Percentiles rank a stretch among this genome's conserved stretches.
phyloP scores from a whole-genome alignment of 2,888 invertebrate genomes.

The Hydraecia micacea region DNA sequence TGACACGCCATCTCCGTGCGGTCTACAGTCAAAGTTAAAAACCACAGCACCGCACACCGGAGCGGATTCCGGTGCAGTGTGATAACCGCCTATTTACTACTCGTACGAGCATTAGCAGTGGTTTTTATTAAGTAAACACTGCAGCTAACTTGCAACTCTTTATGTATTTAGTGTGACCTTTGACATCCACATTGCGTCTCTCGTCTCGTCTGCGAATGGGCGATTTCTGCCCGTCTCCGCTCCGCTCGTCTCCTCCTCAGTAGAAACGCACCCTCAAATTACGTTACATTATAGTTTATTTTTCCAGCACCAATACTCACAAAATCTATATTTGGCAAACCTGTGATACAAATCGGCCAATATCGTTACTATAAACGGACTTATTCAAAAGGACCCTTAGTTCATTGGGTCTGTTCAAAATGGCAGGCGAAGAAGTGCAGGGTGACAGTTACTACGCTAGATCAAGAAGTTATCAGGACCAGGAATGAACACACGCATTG shows the following conservation, averaged over 20 bases:
- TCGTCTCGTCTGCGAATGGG: not conserved
- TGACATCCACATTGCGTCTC: not conserved
- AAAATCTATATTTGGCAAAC: conserved; percentile 69
- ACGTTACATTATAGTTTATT: not conserved
- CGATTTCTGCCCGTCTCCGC: not conserved
- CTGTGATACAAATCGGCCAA: conserved; percentile 68
- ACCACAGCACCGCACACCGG: not conserved
- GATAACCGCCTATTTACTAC: not conserved
- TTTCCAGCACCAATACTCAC: conserved; percentile 56
- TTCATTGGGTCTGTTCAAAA: conserved; percentile 67
- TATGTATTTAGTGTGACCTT: not conserved
- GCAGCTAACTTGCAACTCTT: not conserved
- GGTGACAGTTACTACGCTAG: conserved; percentile 67
- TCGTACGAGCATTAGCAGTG: not conserved
- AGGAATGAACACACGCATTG: conserved; percentile 69
- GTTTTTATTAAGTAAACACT: not conserved
- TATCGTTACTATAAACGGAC: conserved; percentile 70
- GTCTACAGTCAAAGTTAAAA: not conserved
- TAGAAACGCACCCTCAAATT: not conserved
- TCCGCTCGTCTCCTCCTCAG: not conserved
- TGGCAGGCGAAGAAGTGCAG: conserved; percentile 60
- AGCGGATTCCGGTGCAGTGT: too few species aligned
- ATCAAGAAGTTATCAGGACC: conserved; percentile 57
- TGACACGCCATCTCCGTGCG: not conserved
- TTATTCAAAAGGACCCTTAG: conserved; percentile 50